Base-by-base conservation (phyloP, 1,140 invertebrate species). In the Drosophila kanapiae region DNA sequence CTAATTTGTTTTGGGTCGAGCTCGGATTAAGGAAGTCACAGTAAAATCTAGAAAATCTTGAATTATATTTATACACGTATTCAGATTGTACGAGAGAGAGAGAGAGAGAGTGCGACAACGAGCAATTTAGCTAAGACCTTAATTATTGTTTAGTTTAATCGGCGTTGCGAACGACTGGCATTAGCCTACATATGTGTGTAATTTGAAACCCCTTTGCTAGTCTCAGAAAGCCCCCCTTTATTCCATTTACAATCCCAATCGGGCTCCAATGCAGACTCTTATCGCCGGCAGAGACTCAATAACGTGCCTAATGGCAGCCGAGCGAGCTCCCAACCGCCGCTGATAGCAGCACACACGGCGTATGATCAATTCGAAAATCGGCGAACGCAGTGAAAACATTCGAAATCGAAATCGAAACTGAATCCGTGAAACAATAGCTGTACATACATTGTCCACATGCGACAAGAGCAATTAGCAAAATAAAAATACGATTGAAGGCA, bases 231-330 rank as follows among this genome's bases (percentile, higher is more conserved):
- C 47, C 51, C 59, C 72, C 59, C 11, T 57, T 37, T 35, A n/a
- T 14, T 11, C 35, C 56, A 11, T 37, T 71, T 71, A 71, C 47
- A 77, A 77, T 47, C 78, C 53, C 78, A 69, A 58, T 48, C 70
- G 63, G 64, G 58, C 63, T 71, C 54, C 58, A 63, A 62, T 67
- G 75, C 64, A 76, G 53, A 59, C 84, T 74, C 79, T 83, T 84
- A 84, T 85, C 77, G 64, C 16, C 80, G 48, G n/a, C 62, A 67
- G 78, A 43, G 65, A 75, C 68, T 80, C 64, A 87, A 86, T 86
- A 86, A 82, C 82, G 78, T 86, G 83, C 82, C 82, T 75, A 86
- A 86, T 82, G 76, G 65, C 71, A 65, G 33, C 51, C 37, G n/a
- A 59, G 53, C 53, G 18, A 49, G 69, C 69, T 35, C 37, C 69